Conservation (phyloP, 2,797 vertebrate genomes). For the Lithobates sylvaticus region DNA sequence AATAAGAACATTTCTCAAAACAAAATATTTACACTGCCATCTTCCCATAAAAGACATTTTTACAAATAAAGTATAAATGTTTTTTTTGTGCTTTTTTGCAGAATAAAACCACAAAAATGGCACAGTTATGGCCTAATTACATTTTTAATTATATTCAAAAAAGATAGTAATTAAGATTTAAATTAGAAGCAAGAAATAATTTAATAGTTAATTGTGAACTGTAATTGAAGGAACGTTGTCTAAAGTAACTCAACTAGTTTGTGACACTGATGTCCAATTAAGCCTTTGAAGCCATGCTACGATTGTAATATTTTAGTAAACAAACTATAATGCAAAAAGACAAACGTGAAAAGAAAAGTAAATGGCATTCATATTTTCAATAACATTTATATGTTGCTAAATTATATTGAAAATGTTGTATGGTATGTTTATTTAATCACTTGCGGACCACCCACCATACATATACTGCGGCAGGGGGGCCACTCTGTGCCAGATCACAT, state of each 20-base stretch:
- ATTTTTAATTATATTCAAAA: constrained; percentile 40
- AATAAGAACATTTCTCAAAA: too few species aligned
- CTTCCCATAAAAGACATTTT: neutral
- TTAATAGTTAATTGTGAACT: constrained; percentile 50
- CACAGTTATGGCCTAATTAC: constrained; percentile 50
- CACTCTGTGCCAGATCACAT: too few species aligned
- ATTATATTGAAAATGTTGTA: neutral
- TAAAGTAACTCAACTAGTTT: constrained; percentile 34
- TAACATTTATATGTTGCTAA: neutral
- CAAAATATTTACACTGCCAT: neutral
- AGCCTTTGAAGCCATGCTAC: neutral
- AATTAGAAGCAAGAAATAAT: constrained; percentile 54
- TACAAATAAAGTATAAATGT: neutral
- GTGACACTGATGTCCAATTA: constrained; percentile 18
- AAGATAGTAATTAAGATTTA: constrained; percentile 53
- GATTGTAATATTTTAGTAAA: constrained; percentile 14
- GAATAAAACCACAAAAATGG: constrained; percentile 14
- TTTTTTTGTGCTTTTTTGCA: constrained; percentile 8
- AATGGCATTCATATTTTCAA: neutral
- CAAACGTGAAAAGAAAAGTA: neutral
- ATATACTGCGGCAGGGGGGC: too few species aligned
- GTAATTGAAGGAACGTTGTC: constrained; percentile 33
- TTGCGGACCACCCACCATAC: too few species aligned
- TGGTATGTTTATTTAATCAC: neutral
- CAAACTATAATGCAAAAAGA: neutral